Percentiles rank a stretch among this genome's conserved stretches.
These are phyloP conservation scores for Epinotia demarniana DNA, from an alignment of 2,888 invertebrate genomes.

Conservation along the genomic window DNA sequence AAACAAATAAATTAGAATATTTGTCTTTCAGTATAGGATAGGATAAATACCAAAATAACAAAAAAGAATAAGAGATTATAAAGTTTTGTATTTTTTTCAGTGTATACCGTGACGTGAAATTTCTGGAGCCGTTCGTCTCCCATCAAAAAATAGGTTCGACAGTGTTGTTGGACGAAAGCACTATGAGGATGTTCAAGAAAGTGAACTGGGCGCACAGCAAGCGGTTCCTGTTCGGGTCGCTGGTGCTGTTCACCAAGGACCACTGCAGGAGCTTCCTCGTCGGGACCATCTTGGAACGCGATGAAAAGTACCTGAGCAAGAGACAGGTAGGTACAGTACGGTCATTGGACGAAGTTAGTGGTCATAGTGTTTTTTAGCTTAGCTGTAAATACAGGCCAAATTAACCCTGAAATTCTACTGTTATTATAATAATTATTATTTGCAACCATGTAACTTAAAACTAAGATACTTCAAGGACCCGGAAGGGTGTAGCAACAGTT, in stretches of 20 bases:
- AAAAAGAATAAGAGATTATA: not conserved
- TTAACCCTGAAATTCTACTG: too few relatives aligned
- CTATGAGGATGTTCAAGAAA: constrained; percentile 61
- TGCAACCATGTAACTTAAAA: too few relatives aligned
- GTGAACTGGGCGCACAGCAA: constrained; percentile 77
- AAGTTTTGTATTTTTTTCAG: constrained; percentile 51
- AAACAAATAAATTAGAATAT: too few relatives aligned
- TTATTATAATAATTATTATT: too few relatives aligned
- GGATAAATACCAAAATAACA: too few relatives aligned
- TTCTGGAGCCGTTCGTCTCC: constrained; percentile 66
- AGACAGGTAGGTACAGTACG: constrained; percentile 62
- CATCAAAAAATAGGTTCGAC: constrained; percentile 68
- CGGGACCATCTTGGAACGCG: constrained; percentile 86
- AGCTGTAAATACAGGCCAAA: too few relatives aligned
- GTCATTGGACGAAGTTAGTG: too few relatives aligned
- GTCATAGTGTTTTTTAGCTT: too few relatives aligned
- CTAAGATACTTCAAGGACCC: too few relatives aligned
- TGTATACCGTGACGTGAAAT: constrained; percentile 72
- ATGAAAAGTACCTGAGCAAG: constrained; percentile 61
- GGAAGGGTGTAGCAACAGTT: too few relatives aligned
- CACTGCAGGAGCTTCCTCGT: constrained; percentile 87
- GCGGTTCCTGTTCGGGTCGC: constrained; percentile 88
- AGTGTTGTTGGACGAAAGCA: constrained; percentile 60
- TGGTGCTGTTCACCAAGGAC: constrained; percentile 89
- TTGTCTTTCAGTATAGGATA: too few relatives aligned